Conservation (phyloP, 2,888 invertebrate species). For the Drosophila mayaguana region DNA sequence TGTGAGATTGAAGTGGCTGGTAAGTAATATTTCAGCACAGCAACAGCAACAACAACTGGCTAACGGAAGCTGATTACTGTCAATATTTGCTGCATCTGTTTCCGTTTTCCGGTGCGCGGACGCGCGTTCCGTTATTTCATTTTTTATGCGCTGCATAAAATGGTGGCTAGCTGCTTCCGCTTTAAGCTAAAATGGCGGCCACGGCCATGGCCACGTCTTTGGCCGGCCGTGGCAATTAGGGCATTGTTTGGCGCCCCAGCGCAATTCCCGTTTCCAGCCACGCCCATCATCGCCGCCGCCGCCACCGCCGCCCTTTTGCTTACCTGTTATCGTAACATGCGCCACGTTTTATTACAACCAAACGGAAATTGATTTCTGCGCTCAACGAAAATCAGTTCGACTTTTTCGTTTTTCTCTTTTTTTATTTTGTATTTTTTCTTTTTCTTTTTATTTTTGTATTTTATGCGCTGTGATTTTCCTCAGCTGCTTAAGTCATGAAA, state of each 20-base stretch:
- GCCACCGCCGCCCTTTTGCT: constrained; percentile 17
- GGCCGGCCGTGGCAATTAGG: constrained; percentile 67
- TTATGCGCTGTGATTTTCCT: constrained; percentile 50
- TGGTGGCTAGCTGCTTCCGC: constrained; percentile 54
- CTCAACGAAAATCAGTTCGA: constrained; percentile 35
- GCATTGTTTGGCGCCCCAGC: constrained; percentile 62
- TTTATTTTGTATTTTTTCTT: neutral
- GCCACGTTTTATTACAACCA: constrained; percentile 66
- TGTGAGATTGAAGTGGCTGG: constrained; percentile 90
- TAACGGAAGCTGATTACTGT: constrained; percentile 80
- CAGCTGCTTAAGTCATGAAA: constrained; percentile 66
- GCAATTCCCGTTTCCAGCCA: constrained; percentile 45
- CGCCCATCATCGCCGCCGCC: neutral
- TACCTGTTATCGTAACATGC: constrained; percentile 61
- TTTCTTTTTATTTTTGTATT: constrained; percentile 32
- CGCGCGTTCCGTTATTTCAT: constrained; percentile 2
- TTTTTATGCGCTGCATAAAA: constrained; percentile 48
- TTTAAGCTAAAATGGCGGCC: constrained; percentile 54
- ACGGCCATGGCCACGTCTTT: constrained; percentile 14
- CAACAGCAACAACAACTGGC: constrained; percentile 16
- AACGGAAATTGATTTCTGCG: constrained; percentile 79
- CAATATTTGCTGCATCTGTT: constrained; percentile 80
- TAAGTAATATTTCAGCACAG: constrained; percentile 81
- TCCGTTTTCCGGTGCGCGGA: constrained; percentile 49
- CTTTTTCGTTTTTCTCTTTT: constrained; percentile 13